Percentiles rank a stretch among this genome's conserved stretches.
phyloP scores from a whole-genome alignment of 2,888 invertebrate species.

The Rutpela maculata region DNA sequence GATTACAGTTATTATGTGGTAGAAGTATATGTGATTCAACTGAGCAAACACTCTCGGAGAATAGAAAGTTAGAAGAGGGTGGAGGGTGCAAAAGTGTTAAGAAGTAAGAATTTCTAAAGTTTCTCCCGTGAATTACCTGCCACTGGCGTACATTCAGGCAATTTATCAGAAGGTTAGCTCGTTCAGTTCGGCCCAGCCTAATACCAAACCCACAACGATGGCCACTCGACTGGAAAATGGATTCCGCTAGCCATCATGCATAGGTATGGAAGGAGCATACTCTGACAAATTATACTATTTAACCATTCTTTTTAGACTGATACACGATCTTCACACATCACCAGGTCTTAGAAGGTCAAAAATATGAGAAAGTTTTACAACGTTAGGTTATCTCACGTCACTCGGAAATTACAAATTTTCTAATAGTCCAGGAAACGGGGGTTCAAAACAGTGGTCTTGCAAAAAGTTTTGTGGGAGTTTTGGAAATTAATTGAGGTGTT shows the following conservation, averaged over 20 bases:
- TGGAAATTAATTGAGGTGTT: no score
- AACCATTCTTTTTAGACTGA: slow-evolving; percentile 13
- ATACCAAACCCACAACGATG: slow-evolving; percentile 63
- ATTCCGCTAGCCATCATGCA: slow-evolving; percentile 66
- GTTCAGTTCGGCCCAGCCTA: slow-evolving; percentile 52
- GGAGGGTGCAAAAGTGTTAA: slow-evolving; percentile 68
- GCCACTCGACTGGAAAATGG: slow-evolving; percentile 70
- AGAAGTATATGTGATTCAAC: slow-evolving; percentile 68
- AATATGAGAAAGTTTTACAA: background rate
- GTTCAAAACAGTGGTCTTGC: no score
- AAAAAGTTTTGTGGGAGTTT: no score
- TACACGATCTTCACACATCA: slow-evolving; percentile 10
- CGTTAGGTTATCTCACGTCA: background rate
- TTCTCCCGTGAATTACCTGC: slow-evolving; percentile 76
- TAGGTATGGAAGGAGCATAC: slow-evolving; percentile 48
- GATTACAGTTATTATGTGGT: slow-evolving; percentile 71
- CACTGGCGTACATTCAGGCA: slow-evolving; percentile 79
- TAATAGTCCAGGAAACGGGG: no score
- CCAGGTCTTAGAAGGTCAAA: background rate
- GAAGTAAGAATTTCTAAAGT: slow-evolving; percentile 72
- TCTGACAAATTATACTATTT: slow-evolving; percentile 32
- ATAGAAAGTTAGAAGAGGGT: slow-evolving; percentile 59
- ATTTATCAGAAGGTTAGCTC: slow-evolving; percentile 76
- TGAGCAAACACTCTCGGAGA: slow-evolving; percentile 67
- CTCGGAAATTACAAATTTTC: background rate